Base-by-base conservation (phyloP, 2,888 invertebrate species). In the Caradrina kadenii region DNA sequence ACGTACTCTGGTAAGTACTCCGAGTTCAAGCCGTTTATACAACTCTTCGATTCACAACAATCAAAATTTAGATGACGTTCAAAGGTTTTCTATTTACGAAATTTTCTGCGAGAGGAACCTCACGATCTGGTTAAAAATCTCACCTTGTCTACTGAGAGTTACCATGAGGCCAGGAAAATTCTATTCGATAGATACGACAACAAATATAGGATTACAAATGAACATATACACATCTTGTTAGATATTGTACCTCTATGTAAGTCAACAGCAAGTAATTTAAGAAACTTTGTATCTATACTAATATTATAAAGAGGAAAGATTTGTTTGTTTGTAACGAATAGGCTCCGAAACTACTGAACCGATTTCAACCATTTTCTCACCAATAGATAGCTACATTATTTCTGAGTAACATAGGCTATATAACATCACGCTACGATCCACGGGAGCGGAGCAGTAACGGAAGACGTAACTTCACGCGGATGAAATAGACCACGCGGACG, bases 91-190 rank as follows among this genome's bases (percentile, higher is more conserved):
- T 61, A 50, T 22, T 11, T 61, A 21, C 61, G 50, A n/a, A 50
- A 8, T 50, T 61, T 61, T 17, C 61, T 61, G 7, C 19, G 6
- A 50, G 49, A 50, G 49, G 61, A 61, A 50, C 35, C 61, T 61
- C 49, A 61, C 35, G 60, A 61, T 60, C 31, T 60, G n/a, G 48
- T 61, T 17, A 61, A 61, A 50, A 61, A 61, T 19, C 60, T 35
- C 60, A 61, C 60, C 45, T 35, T 61, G 59, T 58, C 22, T 42
- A 11, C 22, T 22, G 58, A 58, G 58, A 58, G 58, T 10, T 56
- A 56, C 39, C 19, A 56, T 56, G 56, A 56, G 21, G 56, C 56
- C 21, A 56, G 56, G 15, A 45, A 58, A 58, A 58, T 58, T 11
- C 17, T 58, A 11, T 58, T 58, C 1, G 58, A 58, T 58, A 58